Base-by-base conservation (phyloP, 1,140 invertebrate genomes). In the Parapsyche elsis region DNA sequence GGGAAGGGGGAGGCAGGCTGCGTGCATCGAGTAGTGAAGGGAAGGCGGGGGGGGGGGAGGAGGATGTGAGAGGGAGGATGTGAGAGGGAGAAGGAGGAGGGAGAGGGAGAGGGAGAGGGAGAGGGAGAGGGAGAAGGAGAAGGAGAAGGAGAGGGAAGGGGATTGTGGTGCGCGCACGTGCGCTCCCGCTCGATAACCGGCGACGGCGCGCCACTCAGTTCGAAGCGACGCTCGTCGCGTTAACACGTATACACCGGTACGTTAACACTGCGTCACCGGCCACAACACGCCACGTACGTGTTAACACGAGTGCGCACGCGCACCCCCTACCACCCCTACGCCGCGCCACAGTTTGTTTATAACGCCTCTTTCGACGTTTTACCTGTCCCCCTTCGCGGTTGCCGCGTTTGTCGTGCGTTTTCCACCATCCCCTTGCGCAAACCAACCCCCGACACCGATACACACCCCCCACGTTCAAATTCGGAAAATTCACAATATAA, bases 131-230 rank as follows among this genome's bases (percentile, higher is more conserved):
- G 10, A 12, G 49, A 5, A 2, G 49, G 10, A 5, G 49, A 10
- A 4, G 49, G 2, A 10, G 49, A 4, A 10, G 2, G 10, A 16
- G 49, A 10, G 49, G 49, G 49, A 5, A 10, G 12, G 2, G 10
- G n/a, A n/a, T 67, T 38, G 30, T 26, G 23, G 16, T 67, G 24
- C 64, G 64, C 64, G 64, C 64, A 67, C 64, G 64, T 67, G 64
- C 64, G 64, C 24, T 23, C 21, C 64, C 64, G 64, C 24, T 67
- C 64, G 64, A 67, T 67, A 67, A 67, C 12, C 49, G 49, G 49
- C 49, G 49, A 53, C 30, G 30, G 30, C 30, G 49, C 49, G 49
- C 49, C 49, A 10, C 24, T 67, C 64, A 67, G 64, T 67, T 23
- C 21, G 64, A 24, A 21, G 64, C 64, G 19, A 23, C 49, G 10